Evolutionary conservation across 2,797 vertebrate species (phyloP).

Genomic region (Sternotherus odoratus): DNA sequence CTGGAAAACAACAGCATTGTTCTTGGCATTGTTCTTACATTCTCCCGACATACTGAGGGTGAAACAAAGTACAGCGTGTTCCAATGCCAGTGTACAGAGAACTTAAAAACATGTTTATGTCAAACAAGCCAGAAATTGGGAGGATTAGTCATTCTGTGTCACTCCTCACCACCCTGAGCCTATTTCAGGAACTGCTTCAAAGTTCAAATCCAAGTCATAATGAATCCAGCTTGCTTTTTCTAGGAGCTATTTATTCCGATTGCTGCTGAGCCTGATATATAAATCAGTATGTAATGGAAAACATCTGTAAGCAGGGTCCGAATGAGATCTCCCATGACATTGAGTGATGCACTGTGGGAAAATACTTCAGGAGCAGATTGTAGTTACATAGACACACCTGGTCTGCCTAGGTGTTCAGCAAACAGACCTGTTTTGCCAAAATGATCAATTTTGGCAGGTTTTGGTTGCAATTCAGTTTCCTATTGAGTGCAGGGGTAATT

Average conservation of each 20-base stretch:
- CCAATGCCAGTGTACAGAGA: background rate
- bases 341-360: background rate
- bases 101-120: constrained; percentile 75
- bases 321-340: background rate
- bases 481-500: background rate
- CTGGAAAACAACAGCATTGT: background rate
- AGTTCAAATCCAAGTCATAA: background rate
- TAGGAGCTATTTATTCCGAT: background rate
- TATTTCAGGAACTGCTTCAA: constrained; percentile 36
- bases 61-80: constrained; percentile 66
- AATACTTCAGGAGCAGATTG: background rate
- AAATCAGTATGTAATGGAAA: background rate
- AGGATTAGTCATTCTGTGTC: background rate
- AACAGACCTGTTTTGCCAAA: background rate
- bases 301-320: background rate
- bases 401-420: background rate
- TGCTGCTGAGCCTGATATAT: background rate
- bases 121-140: background rate
- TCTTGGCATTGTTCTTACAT: constrained; percentile 20
- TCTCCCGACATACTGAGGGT: constrained; percentile 21
- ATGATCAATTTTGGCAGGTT: background rate
- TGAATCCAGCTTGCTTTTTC: background rate
- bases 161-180: background rate
- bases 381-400: background rate
- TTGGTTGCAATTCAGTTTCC: background rate